Conservation (phyloP, 2,888 invertebrate genomes). For the Apodemia mormo region DNA sequence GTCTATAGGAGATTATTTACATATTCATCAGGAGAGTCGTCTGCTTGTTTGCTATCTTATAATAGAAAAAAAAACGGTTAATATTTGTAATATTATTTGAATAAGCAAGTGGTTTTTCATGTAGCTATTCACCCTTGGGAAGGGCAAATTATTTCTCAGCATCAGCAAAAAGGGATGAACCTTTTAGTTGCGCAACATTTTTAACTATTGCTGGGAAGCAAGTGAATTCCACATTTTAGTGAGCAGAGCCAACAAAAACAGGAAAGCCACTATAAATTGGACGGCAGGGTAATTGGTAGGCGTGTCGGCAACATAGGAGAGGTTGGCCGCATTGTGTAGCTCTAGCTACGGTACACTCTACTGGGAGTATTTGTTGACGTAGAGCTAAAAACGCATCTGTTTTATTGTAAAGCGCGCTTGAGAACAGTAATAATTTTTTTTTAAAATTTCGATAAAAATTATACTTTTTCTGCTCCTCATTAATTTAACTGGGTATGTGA, state of each 20-base stretch:
- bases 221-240: slow-evolving; percentile 23
- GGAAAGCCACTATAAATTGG: slow-evolving; percentile 24
- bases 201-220: slow-evolving; percentile 12
- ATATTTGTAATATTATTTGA: no score
- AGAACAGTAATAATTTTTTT: no score
- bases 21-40: no score
- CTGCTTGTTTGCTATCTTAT: no score
- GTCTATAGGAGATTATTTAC: no score
- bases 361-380: not conserved
- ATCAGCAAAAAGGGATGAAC: slow-evolving; percentile 2
- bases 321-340: slow-evolving; percentile 20
- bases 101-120: not conserved
- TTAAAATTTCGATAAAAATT: no score
- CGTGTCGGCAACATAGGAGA: slow-evolving; percentile 24
- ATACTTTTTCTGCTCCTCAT: no score
- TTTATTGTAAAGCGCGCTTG: no score
- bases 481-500: no score
- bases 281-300: slow-evolving; percentile 30
- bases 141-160: not conserved
- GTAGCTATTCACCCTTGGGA: not conserved
- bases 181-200: slow-evolving; percentile 19
- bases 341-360: not conserved
- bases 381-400: not conserved
- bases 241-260: slow-evolving; percentile 20
- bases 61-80: no score